A percentile compares a stretch with the other conserved stretches of the same genome.
Evolutionary conservation across 2,888 invertebrate genomes (phyloP).

Genomic region (Trachelus stipa): DNA sequence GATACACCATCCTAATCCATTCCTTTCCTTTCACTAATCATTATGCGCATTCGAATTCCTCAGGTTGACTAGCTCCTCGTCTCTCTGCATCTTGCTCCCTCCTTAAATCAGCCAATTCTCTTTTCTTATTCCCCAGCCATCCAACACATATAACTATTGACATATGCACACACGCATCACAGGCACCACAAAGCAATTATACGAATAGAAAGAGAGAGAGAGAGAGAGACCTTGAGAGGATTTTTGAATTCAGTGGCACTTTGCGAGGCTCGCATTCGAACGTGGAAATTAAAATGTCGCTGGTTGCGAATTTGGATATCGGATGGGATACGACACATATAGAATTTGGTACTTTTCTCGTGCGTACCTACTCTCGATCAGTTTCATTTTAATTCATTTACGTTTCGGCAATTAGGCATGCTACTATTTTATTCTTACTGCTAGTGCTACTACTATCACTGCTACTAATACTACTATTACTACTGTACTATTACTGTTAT

Average conservation of each 20-base stretch:
- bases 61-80: no score
- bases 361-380: slow-evolving; percentile 45
- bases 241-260: no score
- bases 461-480: slow-evolving; percentile 6
- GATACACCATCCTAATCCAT: slow-evolving; percentile 14
- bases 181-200: no score
- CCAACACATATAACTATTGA: no score
- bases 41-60: no score
- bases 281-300: slow-evolving; percentile 64
- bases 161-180: no score
- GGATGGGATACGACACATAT: slow-evolving; percentile 31
- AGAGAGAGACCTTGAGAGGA: no score
- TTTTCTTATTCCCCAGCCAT: no score
- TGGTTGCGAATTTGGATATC: slow-evolving; percentile 39
- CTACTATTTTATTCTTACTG: slow-evolving; percentile 29
- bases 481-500: neutral
- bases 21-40: neutral
- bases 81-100: no score
- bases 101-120: no score
- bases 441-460: slow-evolving; percentile 16
- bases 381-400: slow-evolving; percentile 50
- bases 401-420: slow-evolving; percentile 21
- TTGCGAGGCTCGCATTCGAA: slow-evolving; percentile 68
- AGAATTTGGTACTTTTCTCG: slow-evolving; percentile 31
- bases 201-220: no score